A percentile compares a stretch with the other conserved stretches of the same genome.
Evolutionary conservation across 2,888 invertebrate genomes (phyloP).

Genomic region (Leistus spinibarbis): DNA sequence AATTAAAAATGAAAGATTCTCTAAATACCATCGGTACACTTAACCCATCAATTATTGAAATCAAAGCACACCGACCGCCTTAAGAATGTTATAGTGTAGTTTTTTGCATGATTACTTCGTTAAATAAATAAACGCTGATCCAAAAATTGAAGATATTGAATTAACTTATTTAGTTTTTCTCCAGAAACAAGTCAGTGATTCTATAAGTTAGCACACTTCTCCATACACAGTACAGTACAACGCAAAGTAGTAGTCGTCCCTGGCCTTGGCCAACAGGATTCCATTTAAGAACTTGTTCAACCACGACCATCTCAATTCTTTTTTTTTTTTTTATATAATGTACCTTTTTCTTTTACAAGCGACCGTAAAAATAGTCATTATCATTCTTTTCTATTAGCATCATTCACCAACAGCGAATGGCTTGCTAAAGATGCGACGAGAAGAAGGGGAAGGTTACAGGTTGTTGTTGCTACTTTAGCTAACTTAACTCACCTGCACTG

Average conservation of each 20-base stretch:
- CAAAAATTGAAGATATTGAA: too few relatives aligned
- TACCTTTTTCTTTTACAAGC: constrained; percentile 8
- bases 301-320: constrained; percentile 20
- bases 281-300: constrained; percentile 13
- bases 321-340: not conserved
- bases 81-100: not conserved
- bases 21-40: not conserved
- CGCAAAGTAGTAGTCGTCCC: constrained; percentile 20
- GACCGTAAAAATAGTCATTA: constrained; percentile 22
- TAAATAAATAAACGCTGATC: not conserved
- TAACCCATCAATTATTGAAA: not conserved
- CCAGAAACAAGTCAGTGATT: too few relatives aligned
- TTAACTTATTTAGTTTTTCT: too few relatives aligned
- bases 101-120: not conserved
- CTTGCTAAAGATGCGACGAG: not conserved
- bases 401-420: constrained; percentile 7
- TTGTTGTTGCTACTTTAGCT: not conserved
- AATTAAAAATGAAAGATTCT: not conserved
- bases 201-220: too few relatives aligned
- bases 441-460: not conserved
- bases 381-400: constrained; percentile 26
- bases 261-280: constrained; percentile 30
- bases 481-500: too few relatives aligned
- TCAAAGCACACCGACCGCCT: not conserved
- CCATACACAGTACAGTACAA: not conserved